These are phyloP conservation scores for Philotrypesis tridentata DNA, from an alignment of 1,140 invertebrate genomes.

Conservation along the genomic window DNA sequence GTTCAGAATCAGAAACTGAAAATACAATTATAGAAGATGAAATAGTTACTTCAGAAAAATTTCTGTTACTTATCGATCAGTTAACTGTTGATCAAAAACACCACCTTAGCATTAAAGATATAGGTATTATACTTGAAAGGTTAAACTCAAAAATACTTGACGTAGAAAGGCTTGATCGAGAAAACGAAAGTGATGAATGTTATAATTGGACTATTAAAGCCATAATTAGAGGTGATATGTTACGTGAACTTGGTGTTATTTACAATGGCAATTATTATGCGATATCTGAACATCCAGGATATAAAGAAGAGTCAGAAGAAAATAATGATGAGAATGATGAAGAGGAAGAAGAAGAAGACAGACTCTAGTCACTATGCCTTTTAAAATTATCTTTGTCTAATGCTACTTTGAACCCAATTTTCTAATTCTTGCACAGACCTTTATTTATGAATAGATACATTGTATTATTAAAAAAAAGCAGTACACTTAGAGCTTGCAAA, in stretches of 20 bases:
- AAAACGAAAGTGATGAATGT: constrained; percentile 92
- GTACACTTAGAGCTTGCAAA: not conserved
- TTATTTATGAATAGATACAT: not conserved
- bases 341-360: constrained; percentile 85
- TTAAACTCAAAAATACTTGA: constrained; percentile 94
- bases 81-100: constrained; percentile 92
- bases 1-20: constrained; percentile 93
- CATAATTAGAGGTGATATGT: constrained; percentile 90
- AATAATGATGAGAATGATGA: constrained; percentile 86
- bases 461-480: not conserved
- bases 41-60: constrained; percentile 90
- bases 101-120: constrained; percentile 94
- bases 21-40: constrained; percentile 94
- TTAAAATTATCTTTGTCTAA: not conserved
- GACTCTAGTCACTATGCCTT: constrained; percentile 76
- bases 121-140: constrained; percentile 93
- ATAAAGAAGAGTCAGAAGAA: constrained; percentile 90
- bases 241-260: constrained; percentile 92
- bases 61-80: constrained; percentile 93
- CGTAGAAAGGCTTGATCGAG: constrained; percentile 91
- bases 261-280: constrained; percentile 97
- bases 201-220: constrained; percentile 97
- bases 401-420: not conserved
- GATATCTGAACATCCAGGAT: constrained; percentile 94
- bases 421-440: not conserved